These are phyloP conservation scores for Zaprionus bogoriensis DNA, from an alignment of 2,888 invertebrate genomes.

Conservation along the genomic window DNA sequence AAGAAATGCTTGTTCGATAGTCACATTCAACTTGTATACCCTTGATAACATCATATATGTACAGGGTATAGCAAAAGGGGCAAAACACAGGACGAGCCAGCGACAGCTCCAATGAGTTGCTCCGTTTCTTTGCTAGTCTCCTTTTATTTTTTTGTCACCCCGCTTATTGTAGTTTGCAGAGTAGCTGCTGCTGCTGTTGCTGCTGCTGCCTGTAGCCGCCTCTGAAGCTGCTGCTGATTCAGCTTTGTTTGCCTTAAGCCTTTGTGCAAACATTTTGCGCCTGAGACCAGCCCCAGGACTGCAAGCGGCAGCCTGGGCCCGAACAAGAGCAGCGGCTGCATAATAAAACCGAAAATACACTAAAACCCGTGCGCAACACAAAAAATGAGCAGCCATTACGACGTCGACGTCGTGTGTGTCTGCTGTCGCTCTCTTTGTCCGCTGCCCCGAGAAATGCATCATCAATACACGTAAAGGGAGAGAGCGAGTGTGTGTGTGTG, in stretches of 20 bases:
- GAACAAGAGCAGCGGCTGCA: constrained; percentile 42
- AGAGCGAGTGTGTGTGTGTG: not conserved
- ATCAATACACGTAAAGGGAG: constrained; percentile 55
- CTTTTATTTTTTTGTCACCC: constrained; percentile 49
- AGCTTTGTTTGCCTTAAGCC: constrained; percentile 80
- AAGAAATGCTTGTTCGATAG: too few relatives aligned
- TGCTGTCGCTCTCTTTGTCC: constrained; percentile 33
- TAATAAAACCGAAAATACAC: constrained; percentile 59
- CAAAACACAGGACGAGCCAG: constrained; percentile 23
- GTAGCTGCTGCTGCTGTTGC: constrained; percentile 64
- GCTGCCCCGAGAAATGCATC: constrained; percentile 72
- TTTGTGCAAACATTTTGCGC: constrained; percentile 80
- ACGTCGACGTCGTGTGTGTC: constrained; percentile 10
- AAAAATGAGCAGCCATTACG: constrained; percentile 46
- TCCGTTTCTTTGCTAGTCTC: constrained; percentile 39
- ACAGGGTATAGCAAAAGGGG: constrained; percentile 14
- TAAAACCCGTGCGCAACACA: constrained; percentile 35
- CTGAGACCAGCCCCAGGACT: constrained; percentile 51
- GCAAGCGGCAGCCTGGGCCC: not conserved
- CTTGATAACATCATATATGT: not conserved
- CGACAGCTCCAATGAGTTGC: constrained; percentile 59
- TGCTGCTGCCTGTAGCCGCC: constrained; percentile 59
- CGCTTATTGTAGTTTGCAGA: constrained; percentile 61
- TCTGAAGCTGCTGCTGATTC: constrained; percentile 67
- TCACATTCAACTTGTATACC: not conserved